These are phyloP conservation scores for Macropus fuliginosus DNA, from an alignment of 2,797 vertebrate species.

Conservation along the genomic window DNA sequence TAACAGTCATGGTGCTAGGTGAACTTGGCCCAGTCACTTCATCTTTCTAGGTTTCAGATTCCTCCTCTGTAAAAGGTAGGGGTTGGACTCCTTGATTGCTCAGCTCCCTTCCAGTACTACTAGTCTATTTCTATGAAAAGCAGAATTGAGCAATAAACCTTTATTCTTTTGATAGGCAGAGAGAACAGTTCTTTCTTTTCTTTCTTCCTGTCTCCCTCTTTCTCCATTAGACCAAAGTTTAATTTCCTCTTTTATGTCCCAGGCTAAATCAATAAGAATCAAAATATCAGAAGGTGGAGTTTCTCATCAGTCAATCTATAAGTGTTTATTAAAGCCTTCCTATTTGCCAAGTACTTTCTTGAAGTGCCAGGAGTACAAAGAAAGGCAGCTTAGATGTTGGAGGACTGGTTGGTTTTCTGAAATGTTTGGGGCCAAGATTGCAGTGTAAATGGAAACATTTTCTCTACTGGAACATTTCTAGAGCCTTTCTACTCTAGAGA, in stretches of 20 bases:
- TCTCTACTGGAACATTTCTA: neutral
- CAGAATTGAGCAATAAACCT: neutral
- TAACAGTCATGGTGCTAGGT: neutral
- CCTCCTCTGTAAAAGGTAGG: neutral
- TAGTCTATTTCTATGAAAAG: neutral
- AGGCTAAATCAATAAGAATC: neutral
- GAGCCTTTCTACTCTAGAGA: neutral
- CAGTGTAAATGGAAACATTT: neutral
- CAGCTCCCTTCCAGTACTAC: neutral
- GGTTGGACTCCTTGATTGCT: neutral
- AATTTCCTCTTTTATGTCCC: neutral
- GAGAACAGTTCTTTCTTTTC: neutral
- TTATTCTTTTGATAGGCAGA: neutral
- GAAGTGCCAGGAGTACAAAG: neutral
- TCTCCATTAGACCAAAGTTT: neutral
- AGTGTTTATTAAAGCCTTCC: neutral
- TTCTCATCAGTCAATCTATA: neutral
- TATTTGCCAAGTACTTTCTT: neutral
- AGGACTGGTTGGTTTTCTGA: neutral
- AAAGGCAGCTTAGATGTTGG: neutral
- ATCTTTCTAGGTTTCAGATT: neutral
- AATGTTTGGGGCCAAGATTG: neutral
- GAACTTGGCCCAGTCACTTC: neutral
- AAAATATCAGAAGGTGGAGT: neutral
- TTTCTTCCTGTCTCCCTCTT: neutral